phyloP scores from a whole-genome alignment of 2,113 vertebrate genomes.

The Hemicordylus capensis region DNA sequence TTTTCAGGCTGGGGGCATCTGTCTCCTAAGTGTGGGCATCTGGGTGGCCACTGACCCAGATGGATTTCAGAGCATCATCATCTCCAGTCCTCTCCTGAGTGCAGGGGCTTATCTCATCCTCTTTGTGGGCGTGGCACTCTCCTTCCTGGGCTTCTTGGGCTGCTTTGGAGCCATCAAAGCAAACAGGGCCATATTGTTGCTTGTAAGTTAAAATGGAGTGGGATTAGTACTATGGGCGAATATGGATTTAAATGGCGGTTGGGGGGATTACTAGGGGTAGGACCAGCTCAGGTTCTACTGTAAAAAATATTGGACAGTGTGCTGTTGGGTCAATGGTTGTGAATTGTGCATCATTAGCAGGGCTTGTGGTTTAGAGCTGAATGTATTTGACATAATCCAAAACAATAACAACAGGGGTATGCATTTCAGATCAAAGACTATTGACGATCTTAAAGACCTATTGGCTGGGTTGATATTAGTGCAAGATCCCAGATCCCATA shows the following conservation, averaged over 20 bases:
- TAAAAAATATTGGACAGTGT: neutral
- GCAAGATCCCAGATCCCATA: neutral
- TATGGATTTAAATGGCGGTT: neutral
- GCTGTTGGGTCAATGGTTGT: neutral
- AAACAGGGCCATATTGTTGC: constrained; percentile 52
- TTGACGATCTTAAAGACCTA: neutral
- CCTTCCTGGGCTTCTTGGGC: constrained; percentile 69
- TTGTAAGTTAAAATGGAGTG: constrained; percentile 49
- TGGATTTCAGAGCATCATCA: constrained; percentile 61
- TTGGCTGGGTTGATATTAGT: neutral
- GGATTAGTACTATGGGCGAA: neutral
- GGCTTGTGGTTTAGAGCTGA: neutral
- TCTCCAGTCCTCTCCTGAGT: neutral
- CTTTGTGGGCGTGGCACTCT: constrained; percentile 47
- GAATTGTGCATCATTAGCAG: neutral
- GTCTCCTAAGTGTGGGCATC: constrained; percentile 53
- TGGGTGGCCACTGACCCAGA: constrained; percentile 62
- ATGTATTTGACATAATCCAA: neutral
- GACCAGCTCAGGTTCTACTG: rapidly evolving
- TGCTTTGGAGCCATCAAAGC: constrained; percentile 65
- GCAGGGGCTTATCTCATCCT: constrained; percentile 52
- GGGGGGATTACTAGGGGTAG: rapidly evolving
- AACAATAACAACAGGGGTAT: neutral
- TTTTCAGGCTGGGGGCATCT: constrained; percentile 60
- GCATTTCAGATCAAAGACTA: neutral